Evolutionary conservation across 2,888 invertebrate genomes (phyloP).

Genomic region (Eurois occulta): DNA sequence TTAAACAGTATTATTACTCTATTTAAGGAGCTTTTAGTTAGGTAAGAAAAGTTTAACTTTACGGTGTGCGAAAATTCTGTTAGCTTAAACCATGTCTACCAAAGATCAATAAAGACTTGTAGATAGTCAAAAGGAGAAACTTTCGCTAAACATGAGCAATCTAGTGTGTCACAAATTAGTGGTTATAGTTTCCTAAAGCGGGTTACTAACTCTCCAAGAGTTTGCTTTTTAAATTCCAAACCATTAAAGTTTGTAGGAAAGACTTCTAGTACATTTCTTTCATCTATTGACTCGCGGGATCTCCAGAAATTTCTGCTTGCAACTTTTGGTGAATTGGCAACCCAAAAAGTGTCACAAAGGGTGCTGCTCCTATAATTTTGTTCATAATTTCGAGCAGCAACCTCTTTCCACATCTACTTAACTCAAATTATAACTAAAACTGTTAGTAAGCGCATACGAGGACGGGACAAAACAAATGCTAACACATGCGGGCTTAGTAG

Average conservation of each 20-base stretch:
- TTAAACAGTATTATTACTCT: constrained; percentile 11
- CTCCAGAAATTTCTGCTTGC: background rate
- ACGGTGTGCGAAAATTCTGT: constrained; percentile 35
- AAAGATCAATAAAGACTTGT: background rate
- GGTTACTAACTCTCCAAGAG: constrained; percentile 19
- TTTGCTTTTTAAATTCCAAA: background rate
- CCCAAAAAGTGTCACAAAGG: constrained; percentile 45
- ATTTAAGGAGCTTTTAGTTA: background rate
- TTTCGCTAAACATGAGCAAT: background rate
- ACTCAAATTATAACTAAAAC: constrained; percentile 53
- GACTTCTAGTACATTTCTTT: background rate
- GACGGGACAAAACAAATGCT: constrained; percentile 74
- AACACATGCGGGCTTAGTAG: constrained; percentile 67
- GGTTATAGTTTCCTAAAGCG: constrained; percentile 24
- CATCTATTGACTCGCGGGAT: background rate
- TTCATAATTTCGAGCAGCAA: constrained; percentile 32
- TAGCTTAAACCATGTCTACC: constrained; percentile 21
- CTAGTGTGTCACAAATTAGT: background rate
- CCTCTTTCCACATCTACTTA: constrained; percentile 41
- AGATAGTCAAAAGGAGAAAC: constrained; percentile 7
- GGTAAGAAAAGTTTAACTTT: background rate
- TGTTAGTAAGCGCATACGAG: constrained; percentile 69
- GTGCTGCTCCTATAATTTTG: constrained; percentile 20
- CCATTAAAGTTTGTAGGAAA: background rate
- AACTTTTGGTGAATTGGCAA: constrained; percentile 26